Evolutionary conservation across 2,113 vertebrate genomes (phyloP).

Genomic region (Oreotrochilus melanogaster): DNA sequence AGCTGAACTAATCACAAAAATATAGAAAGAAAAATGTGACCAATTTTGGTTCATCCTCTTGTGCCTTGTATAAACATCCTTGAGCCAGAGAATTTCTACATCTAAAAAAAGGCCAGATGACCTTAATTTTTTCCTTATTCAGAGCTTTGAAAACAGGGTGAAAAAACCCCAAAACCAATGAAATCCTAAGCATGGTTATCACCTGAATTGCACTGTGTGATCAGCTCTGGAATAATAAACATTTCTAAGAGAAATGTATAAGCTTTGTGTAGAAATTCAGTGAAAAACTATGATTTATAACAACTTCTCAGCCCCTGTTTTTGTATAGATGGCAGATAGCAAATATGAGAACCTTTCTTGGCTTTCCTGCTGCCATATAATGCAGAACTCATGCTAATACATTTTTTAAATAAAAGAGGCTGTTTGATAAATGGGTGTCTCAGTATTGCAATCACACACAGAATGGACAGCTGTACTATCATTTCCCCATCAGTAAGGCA

Average conservation of each 20-base stretch:
- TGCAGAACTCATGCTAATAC: not conserved
- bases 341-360: not conserved
- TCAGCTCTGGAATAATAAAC: not conserved
- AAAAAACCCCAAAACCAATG: not conserved
- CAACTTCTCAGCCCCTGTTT: not conserved
- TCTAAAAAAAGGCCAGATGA: not conserved
- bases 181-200: not conserved
- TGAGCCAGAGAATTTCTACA: not conserved
- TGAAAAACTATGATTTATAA: not conserved
- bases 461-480: not conserved
- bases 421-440: not conserved
- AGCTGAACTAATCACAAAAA: not conserved
- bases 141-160: not conserved
- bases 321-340: not conserved
- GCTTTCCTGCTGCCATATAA: not conserved
- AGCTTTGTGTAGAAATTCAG: not conserved
- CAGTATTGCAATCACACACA: not conserved
- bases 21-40: not conserved
- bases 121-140: not conserved
- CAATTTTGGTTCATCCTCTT: not conserved
- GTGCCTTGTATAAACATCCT: not conserved
- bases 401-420: slow-evolving; percentile 3
- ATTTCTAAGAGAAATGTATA: not conserved
- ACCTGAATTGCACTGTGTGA: not conserved
- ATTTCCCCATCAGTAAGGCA: not conserved